A percentile compares a stretch with the other conserved stretches of the same genome.
Conservation (phyloP, 1,140 invertebrate genomes). For the Trachymyrmex septentrionalis region DNA sequence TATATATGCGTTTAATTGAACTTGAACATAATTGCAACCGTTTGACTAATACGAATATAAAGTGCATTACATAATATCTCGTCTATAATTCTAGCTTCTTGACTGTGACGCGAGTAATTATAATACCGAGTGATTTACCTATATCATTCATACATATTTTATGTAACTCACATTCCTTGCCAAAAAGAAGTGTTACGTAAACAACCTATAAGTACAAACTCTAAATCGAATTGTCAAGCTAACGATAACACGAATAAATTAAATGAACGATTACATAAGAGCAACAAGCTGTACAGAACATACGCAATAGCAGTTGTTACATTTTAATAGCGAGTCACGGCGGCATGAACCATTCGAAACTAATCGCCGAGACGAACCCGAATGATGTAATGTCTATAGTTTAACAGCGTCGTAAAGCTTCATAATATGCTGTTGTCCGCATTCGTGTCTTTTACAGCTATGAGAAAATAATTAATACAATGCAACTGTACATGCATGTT, state of each 20-base stretch:
- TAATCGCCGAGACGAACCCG: constrained; percentile 22
- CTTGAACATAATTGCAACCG: constrained; percentile 43
- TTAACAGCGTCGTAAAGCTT: constrained; percentile 15
- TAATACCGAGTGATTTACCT: constrained; percentile 1
- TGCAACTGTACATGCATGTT: background rate
- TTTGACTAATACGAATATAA: constrained; percentile 1
- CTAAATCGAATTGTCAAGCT: constrained; percentile 26
- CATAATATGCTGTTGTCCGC: background rate
- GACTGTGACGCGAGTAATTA: constrained; percentile 16
- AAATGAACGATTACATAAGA: constrained; percentile 23
- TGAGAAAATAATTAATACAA: constrained; percentile 25
- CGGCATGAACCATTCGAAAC: constrained; percentile 11
- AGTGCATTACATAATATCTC: constrained; percentile 30
- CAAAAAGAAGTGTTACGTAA: constrained; percentile 43
- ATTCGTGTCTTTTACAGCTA: background rate
- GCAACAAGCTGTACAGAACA: constrained; percentile 10
- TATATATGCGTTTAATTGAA: constrained; percentile 31
- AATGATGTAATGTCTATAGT: constrained; percentile 5
- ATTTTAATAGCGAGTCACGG: constrained; percentile 25
- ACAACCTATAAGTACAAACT: constrained; percentile 18
- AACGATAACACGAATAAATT: constrained; percentile 14
- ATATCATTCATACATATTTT: constrained; percentile 1
- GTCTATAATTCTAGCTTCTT: constrained; percentile 21
- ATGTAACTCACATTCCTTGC: constrained; percentile 19
- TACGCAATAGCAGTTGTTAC: constrained; percentile 19